Evolutionary conservation across 2,113 vertebrate genomes (phyloP).

Genomic region (human (Homo sapiens)): DNA sequence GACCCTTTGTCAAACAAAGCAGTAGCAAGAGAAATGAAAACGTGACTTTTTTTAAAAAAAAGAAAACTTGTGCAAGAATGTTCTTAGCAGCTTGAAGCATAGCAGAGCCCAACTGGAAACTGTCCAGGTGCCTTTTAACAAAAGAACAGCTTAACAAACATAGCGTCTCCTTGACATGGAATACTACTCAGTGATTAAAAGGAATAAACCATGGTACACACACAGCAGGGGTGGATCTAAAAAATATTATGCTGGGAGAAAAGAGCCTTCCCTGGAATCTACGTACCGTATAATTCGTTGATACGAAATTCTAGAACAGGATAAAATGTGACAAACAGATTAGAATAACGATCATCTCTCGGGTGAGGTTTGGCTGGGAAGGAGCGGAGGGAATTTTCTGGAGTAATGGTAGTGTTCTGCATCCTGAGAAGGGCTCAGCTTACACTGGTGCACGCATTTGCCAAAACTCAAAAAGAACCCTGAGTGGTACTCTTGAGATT

Average conservation of each 20-base stretch:
- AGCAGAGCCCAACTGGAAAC: neutral
- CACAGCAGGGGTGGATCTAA: neutral
- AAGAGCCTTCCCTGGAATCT: neutral
- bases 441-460: accelerated
- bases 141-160: neutral
- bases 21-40: neutral
- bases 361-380: neutral
- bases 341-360: neutral
- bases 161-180: neutral
- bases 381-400: neutral
- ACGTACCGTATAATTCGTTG: accelerated
- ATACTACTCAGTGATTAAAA: neutral
- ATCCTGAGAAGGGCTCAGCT: accelerated
- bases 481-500: neutral
- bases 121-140: neutral
- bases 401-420: neutral
- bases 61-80: accelerated
- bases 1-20: neutral
- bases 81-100: neutral
- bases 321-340: neutral
- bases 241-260: neutral
- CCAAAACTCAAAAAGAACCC: neutral
- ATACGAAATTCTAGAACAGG: neutral
- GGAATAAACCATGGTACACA: neutral
- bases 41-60: neutral